phyloP scores from a whole-genome alignment of 1,140 invertebrate species.

The Drosophila sulfurigaster region DNA sequence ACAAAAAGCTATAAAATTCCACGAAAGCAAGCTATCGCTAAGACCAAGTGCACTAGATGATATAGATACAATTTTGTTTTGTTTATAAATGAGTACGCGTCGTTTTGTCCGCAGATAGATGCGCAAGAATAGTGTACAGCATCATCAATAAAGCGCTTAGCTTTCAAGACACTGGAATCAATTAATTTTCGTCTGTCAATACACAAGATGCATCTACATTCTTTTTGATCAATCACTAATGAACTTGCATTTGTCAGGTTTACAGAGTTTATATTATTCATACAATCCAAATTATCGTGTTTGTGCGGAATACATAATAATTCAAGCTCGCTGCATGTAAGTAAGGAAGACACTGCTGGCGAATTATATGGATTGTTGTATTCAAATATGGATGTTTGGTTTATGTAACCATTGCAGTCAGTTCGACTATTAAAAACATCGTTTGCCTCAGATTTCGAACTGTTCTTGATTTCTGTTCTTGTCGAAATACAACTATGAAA shows the following conservation, averaged over 20 bases:
- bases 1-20: conserved; percentile 21
- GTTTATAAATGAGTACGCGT: too few species aligned
- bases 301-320: background rate
- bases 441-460: background rate
- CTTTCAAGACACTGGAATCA: conserved; percentile 6
- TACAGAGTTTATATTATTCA: background rate
- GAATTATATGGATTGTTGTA: background rate
- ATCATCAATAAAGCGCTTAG: conserved; percentile 25
- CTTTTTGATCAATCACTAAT: background rate
- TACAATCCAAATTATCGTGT: background rate
- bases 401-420: background rate
- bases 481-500: conserved; percentile 10
- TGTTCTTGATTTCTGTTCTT: background rate
- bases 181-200: conserved; percentile 4
- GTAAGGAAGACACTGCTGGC: background rate
- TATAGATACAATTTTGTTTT: conserved; percentile 23
- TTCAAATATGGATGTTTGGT: background rate
- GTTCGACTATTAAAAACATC: background rate
- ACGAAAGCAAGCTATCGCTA: conserved; percentile 42
- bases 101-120: background rate
- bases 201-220: conserved; percentile 3
- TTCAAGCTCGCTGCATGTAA: conserved; percentile 10
- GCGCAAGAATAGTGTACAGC: background rate
- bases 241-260: background rate
- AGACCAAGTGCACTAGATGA: conserved; percentile 39